Base-by-base conservation (phyloP, 1,140 invertebrate genomes). In the Akabosia matsudoensis region DNA sequence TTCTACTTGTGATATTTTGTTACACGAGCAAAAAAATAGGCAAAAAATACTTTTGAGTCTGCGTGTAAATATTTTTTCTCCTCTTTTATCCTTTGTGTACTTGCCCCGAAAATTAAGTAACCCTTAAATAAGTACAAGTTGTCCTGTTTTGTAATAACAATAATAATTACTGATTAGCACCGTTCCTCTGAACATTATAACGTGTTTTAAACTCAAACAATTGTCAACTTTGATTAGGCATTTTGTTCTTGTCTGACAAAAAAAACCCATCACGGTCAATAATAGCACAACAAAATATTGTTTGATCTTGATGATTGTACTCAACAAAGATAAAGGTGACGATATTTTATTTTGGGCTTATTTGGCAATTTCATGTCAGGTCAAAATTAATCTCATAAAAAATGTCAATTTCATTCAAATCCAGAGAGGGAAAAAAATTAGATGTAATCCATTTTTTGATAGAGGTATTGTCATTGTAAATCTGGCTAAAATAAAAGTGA, bases 61-160 rank as follows among this genome's bases (percentile, higher is more conserved):
- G n/a, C n/a, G n/a, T n/a, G n/a, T n/a, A n/a, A n/a, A n/a, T n/a
- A n/a, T n/a, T n/a, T 51, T 51, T 51, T 51, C 45, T 51, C n/a
- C 45, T n/a, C n/a, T n/a, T n/a, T n/a, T n/a, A n/a, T n/a, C n/a
- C n/a, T n/a, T n/a, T n/a, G n/a, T n/a, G n/a, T n/a, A n/a, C n/a
- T n/a, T n/a, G n/a, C n/a, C n/a, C n/a, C n/a, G n/a, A 51, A 51
- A 61, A 61, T 61, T 61, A 61, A 61, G 54, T 61, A 61, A 61
- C 13, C 7, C 4, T 13, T 24, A 61, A n/a, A 61, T 61, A 61
- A 61, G 61, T 67, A 67, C 61, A 67, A n/a, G 61, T 30, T 31
- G 10, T 61, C 54, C n/a, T n/a, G n/a, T 61, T 61, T 13, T 30
- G 7, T 30, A 31, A 7, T 67, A 67, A 67, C 31, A 10, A 67